Evolutionary conservation across 2,113 vertebrate species (phyloP).

Genomic region (Leucopternis melanops): DNA sequence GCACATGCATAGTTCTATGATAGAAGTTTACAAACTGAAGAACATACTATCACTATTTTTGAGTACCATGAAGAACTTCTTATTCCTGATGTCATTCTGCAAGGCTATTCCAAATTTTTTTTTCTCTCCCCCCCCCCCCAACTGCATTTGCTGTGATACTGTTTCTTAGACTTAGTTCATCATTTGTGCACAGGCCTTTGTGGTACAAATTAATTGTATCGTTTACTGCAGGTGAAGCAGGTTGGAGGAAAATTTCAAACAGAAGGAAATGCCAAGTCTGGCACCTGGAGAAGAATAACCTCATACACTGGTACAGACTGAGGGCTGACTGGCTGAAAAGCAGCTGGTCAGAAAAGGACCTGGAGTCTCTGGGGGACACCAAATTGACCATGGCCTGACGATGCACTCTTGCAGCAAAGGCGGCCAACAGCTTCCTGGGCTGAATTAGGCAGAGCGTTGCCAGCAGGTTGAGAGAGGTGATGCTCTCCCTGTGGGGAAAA

Average conservation of each 20-base stretch:
- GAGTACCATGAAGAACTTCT: neutral
- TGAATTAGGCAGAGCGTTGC: neutral
- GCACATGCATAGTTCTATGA: neutral
- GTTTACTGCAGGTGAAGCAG: neutral
- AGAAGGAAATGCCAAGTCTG: neutral
- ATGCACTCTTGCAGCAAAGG: neutral
- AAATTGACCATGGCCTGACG: rapidly evolving
- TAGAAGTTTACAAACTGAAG: neutral
- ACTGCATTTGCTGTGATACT: neutral
- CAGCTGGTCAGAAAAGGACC: neutral
- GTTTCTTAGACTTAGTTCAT: neutral
- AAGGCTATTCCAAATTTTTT: neutral
- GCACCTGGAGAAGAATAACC: neutral
- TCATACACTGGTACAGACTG: neutral
- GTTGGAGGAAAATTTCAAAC: neutral
- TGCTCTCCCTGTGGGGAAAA: neutral
- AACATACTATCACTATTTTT: neutral
- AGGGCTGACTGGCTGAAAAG: neutral
- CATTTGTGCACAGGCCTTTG: neutral
- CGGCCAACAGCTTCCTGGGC: neutral
- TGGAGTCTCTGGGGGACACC: neutral
- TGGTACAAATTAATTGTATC: neutral
- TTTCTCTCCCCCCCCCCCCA: neutral
- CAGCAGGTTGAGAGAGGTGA: neutral
- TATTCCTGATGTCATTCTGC: neutral